phyloP scores from a whole-genome alignment of 1,140 invertebrate genomes.

The Drosophila melanogaster region Release_6_plus_ISO1_MT NT_033779.5:6530501-6531000 shows the following conservation, averaged over 20 bases:
- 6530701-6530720: slow-evolving; percentile 7
- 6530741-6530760: neutral
- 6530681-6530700: neutral
- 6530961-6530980: neutral
- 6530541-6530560: neutral
- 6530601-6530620: slow-evolving; percentile 1
- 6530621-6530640: neutral
- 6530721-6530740: neutral
- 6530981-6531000: slow-evolving; percentile 8
- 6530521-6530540: neutral
- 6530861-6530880: no score
- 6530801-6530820: neutral
- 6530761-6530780: neutral
- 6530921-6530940: no score
- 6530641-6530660: slow-evolving; percentile 5
- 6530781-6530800: neutral
- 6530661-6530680: neutral
- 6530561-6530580: neutral
- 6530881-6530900: no score
- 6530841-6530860: no score
- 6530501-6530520: no score
- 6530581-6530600: neutral
- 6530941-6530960: neutral
- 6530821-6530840: neutral
- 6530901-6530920: no score